These are phyloP conservation scores for Arbacia lixula DNA, from an alignment of 53 echinoderm and acorn worm genomes.

Conservation along the genomic window DNA sequence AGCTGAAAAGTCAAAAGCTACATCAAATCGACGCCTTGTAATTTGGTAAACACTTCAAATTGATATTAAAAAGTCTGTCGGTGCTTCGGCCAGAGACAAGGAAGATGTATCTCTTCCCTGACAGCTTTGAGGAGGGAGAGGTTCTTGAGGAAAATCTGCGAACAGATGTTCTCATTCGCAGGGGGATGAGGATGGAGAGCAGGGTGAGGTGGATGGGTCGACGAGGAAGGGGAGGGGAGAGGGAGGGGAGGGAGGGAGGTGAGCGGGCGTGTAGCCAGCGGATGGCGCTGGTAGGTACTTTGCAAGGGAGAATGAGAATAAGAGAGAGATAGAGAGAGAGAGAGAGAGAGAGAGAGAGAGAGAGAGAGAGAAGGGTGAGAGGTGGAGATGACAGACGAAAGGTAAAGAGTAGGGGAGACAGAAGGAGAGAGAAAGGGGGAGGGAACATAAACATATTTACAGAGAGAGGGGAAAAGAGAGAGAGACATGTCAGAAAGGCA, in stretches of 20 bases:
- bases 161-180: slow-evolving; percentile 33
- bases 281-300: background rate
- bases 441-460: too few relatives aligned
- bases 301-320: background rate
- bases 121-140: slow-evolving; percentile 44
- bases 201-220: background rate
- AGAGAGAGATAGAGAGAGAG: too few relatives aligned
- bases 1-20: slow-evolving; percentile 33
- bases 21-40: slow-evolving; percentile 50
- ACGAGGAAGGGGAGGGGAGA: background rate
- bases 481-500: too few relatives aligned
- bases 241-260: too few relatives aligned
- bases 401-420: too few relatives aligned
- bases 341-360: background rate
- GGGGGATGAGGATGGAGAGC: background rate
- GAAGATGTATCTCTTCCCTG: slow-evolving; percentile 26
- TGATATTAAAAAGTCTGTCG: slow-evolving; percentile 59
- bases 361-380: background rate
- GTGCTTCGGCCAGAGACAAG: background rate
- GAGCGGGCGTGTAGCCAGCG: background rate
- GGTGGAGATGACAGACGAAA: too few relatives aligned
- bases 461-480: too few relatives aligned
- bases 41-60: slow-evolving; percentile 57
- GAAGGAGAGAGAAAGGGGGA: too few relatives aligned
- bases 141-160: slow-evolving; percentile 38